phyloP scores from a whole-genome alignment of 2,888 invertebrate species.

The Drosophila sordidula region DNA sequence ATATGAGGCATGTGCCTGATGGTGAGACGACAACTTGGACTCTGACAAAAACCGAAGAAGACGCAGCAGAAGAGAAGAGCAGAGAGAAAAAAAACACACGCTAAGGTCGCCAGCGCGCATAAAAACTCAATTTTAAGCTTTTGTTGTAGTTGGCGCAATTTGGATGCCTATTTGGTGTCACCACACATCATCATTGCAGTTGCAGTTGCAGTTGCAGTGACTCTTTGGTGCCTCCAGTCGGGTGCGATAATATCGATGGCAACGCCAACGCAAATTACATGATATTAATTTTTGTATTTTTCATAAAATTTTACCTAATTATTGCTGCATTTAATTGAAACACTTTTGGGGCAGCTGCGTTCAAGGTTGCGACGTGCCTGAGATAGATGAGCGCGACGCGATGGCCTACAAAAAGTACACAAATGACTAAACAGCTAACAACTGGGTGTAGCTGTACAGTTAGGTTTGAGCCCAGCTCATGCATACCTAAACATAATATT shows the following conservation, averaged over 20 bases:
- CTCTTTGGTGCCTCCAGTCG: background rate
- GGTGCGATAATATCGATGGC: constrained; percentile 55
- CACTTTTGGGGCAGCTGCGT: constrained; percentile 57
- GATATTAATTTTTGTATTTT: constrained; percentile 67
- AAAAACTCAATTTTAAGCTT: constrained; percentile 66
- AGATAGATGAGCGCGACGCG: constrained; percentile 17
- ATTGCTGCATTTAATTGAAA: constrained; percentile 73
- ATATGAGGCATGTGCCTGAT: constrained; percentile 26
- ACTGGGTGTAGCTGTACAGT: constrained; percentile 52
- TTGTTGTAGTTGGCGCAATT: constrained; percentile 70
- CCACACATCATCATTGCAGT: constrained; percentile 41
- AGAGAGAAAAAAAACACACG: constrained; percentile 34
- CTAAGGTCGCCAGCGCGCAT: constrained; percentile 69
- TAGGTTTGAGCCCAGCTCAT: constrained; percentile 26
- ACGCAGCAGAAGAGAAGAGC: background rate
- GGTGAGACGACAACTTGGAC: constrained; percentile 31
- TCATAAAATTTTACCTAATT: constrained; percentile 53
- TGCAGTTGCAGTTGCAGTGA: constrained; percentile 7
- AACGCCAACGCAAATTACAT: constrained; percentile 75
- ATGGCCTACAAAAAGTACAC: constrained; percentile 49
- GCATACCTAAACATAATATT: constrained; percentile 23
- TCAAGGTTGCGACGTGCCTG: constrained; percentile 68
- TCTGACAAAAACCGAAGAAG: constrained; percentile 18
- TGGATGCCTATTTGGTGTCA: constrained; percentile 74
- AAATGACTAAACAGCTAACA: constrained; percentile 31